Percentiles rank a stretch among this genome's conserved stretches.
Evolutionary conservation across 2,797 vertebrate species (phyloP).

Genomic region (Hydrocynus forskahlii): DNA sequence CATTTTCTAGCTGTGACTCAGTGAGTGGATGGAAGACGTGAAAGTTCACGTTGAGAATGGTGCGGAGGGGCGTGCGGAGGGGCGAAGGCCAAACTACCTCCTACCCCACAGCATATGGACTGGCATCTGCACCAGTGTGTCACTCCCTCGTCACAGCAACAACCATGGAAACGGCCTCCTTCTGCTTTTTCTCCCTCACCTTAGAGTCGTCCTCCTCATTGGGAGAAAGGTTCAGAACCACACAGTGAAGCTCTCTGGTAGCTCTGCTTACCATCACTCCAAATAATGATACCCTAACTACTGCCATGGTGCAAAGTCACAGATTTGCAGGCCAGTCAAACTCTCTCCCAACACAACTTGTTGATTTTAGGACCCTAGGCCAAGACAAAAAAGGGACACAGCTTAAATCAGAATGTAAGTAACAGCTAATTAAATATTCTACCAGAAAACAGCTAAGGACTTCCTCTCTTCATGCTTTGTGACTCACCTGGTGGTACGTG

Average conservation of each 20-base stretch:
- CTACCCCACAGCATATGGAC: conserved; percentile 50
- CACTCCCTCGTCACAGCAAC: conserved; percentile 43
- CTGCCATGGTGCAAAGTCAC: no score
- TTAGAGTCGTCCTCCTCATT: not conserved
- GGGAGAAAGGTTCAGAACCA: not conserved
- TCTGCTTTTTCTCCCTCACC: conserved; percentile 7
- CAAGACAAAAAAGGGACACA: no score
- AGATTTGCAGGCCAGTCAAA: no score
- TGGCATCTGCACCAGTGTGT: conserved; percentile 53
- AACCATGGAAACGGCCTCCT: conserved; percentile 18
- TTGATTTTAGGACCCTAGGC: no score
- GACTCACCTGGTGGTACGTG: not conserved
- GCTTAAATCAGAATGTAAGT: no score
- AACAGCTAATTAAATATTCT: no score
- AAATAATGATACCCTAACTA: not conserved
- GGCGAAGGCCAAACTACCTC: conserved; percentile 23
- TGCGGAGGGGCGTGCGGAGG: conserved; percentile 30
- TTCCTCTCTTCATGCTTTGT: not conserved
- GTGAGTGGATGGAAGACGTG: conserved; percentile 43
- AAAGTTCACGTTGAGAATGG: conserved; percentile 48
- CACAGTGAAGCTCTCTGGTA: not conserved
- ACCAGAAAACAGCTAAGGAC: no score
- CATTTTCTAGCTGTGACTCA: conserved; percentile 39
- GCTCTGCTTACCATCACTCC: not conserved
- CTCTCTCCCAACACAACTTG: no score